phyloP scores from a whole-genome alignment of 2,113 vertebrate genomes.

The Limnothrissa miodon region DNA sequence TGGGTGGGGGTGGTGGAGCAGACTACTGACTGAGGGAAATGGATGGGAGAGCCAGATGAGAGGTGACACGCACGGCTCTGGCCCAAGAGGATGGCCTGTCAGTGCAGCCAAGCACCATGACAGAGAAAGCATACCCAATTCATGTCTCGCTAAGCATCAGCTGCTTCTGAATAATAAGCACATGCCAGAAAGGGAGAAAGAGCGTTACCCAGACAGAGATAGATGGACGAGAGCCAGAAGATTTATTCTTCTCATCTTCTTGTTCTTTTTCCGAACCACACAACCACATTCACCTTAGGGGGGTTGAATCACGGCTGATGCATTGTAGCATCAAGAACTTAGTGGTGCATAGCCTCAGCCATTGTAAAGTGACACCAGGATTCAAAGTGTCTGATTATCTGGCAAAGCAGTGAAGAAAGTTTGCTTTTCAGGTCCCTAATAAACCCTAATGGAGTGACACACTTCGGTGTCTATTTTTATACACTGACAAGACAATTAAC shows the following conservation, averaged over 20 bases:
- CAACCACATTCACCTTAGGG: too few relatives aligned
- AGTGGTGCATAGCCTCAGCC: background rate
- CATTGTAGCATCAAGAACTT: background rate
- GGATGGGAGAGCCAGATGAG: conserved; percentile 6
- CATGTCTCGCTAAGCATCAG: conserved; percentile 14
- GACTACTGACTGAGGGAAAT: background rate
- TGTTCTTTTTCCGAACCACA: too few relatives aligned
- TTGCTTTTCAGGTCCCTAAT: background rate
- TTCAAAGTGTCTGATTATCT: background rate
- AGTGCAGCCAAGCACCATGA: background rate
- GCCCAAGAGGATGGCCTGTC: background rate
- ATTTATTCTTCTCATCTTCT: too few relatives aligned
- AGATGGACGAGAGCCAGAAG: too few relatives aligned
- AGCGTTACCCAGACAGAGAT: background rate
- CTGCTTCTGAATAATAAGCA: background rate
- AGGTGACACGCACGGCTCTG: background rate
- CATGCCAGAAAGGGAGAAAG: background rate
- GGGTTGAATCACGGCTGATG: background rate
- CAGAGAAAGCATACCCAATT: background rate
- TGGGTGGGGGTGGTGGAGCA: background rate
- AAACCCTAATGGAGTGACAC: background rate
- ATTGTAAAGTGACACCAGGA: background rate
- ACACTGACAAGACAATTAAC: background rate
- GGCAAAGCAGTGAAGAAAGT: background rate
- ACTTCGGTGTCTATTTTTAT: background rate